A percentile compares a stretch with the other conserved stretches of the same genome.
Evolutionary conservation across 2,797 vertebrate genomes (phyloP).

Genomic region (Dipus sagitta): DNA sequence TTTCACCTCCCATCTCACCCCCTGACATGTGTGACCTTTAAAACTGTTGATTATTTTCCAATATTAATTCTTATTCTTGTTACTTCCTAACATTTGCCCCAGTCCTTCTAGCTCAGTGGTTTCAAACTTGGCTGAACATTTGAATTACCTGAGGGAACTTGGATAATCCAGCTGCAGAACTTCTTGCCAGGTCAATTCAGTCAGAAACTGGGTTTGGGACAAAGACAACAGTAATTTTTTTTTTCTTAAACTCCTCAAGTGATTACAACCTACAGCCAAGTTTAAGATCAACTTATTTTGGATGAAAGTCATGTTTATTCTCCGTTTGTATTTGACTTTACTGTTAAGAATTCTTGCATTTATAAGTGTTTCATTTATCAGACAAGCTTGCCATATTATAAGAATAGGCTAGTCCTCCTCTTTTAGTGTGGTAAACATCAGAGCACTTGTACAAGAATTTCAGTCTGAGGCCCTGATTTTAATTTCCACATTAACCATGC

Average conservation of each 20-base stretch:
- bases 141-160: background rate
- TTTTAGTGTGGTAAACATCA: background rate
- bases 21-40: background rate
- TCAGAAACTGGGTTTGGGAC: background rate
- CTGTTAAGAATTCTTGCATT: background rate
- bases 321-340: constrained; percentile 4
- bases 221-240: background rate
- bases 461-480: background rate
- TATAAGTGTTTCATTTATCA: background rate
- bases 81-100: background rate
- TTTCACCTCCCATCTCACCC: background rate
- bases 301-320: background rate
- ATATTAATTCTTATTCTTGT: background rate
- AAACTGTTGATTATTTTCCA: constrained; percentile 9
- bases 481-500: background rate
- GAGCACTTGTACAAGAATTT: background rate
- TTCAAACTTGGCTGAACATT: constrained; percentile 24
- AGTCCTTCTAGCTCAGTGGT: background rate
- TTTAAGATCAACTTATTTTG: constrained; percentile 26
- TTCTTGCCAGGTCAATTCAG: background rate
- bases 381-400: background rate
- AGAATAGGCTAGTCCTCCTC: background rate
- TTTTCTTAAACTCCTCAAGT: background rate
- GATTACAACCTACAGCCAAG: background rate
- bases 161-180: background rate